Evolutionary conservation across 1,140 invertebrate genomes (phyloP).

Genomic region (Drosophila guanche): DNA sequence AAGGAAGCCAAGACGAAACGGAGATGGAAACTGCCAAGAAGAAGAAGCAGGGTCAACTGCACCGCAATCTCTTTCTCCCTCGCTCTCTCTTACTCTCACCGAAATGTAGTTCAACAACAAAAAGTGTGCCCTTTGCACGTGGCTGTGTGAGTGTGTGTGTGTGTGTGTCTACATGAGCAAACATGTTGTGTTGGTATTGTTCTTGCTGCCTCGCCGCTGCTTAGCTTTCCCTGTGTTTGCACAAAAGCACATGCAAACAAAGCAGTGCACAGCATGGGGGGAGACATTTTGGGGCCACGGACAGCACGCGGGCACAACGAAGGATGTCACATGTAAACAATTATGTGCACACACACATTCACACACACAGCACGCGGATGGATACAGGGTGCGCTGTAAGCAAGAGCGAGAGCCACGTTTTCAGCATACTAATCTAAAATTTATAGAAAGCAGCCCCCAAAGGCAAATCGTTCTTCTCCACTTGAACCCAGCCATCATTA

Average conservation of each 20-base stretch:
- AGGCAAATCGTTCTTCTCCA: background rate
- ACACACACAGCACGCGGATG: background rate
- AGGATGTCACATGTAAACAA: constrained; percentile 68
- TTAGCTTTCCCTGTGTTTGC: constrained; percentile 56
- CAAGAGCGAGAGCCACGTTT: constrained; percentile 31
- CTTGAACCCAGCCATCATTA: too few relatives aligned
- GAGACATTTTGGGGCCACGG: constrained; percentile 76
- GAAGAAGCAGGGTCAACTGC: constrained; percentile 33
- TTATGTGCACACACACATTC: background rate
- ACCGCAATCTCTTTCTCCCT: constrained; percentile 3
- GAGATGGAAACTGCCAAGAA: constrained; percentile 22
- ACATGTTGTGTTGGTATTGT: constrained; percentile 42
- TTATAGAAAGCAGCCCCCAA: constrained; percentile 64
- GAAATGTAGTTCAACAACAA: constrained; percentile 71
- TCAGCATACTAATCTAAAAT: constrained; percentile 74
- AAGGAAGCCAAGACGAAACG: constrained; percentile 36
- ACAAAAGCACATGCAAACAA: constrained; percentile 73
- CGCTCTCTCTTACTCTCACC: background rate
- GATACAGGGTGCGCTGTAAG: background rate
- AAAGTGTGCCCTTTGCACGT: constrained; percentile 33
- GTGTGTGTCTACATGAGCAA: constrained; percentile 34
- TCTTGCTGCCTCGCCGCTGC: constrained; percentile 42
- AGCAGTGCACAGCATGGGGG: constrained; percentile 39
- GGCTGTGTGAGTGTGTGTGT: too few relatives aligned
- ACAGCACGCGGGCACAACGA: constrained; percentile 57